Percentiles rank a stretch among this genome's conserved stretches.
Conservation (phyloP, 2,797 vertebrate genomes). For the Poliocrania exsul region DNA sequence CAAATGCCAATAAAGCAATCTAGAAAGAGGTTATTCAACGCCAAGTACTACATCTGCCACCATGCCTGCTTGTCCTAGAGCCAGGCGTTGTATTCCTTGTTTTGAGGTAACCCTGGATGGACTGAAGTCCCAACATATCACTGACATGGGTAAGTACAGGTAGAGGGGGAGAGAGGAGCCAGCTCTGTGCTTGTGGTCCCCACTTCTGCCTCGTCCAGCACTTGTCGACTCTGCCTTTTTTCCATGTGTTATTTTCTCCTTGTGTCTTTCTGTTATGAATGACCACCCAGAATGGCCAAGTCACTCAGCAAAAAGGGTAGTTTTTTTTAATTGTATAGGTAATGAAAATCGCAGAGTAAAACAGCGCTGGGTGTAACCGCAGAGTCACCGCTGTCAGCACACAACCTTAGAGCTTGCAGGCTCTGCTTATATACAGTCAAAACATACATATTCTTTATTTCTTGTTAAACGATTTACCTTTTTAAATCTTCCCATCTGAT, state of each 20-base stretch:
- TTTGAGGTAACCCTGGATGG: background rate
- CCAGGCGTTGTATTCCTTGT: background rate
- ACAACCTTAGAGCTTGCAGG: no score
- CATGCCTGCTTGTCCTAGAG: background rate
- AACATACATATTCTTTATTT: no score
- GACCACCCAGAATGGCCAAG: no score
- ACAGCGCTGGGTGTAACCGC: no score
- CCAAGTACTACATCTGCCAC: background rate
- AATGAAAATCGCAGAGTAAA: no score
- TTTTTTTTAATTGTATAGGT: no score
- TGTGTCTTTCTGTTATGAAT: no score
- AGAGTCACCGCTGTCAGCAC: no score
- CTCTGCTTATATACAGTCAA: no score
- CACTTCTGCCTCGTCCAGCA: background rate
- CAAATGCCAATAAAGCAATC: background rate
- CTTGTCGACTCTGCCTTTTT: background rate
- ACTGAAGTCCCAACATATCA: accelerated
- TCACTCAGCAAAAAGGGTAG: no score
- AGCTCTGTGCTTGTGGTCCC: background rate
- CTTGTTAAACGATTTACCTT: no score
- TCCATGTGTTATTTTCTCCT: background rate
- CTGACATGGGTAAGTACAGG: background rate
- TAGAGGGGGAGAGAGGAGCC: accelerated
- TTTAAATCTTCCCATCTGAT: no score
- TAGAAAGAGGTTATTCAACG: background rate